Evolutionary conservation across 2,888 invertebrate genomes (phyloP).

Genomic region (Latrodectus hesperus): DNA sequence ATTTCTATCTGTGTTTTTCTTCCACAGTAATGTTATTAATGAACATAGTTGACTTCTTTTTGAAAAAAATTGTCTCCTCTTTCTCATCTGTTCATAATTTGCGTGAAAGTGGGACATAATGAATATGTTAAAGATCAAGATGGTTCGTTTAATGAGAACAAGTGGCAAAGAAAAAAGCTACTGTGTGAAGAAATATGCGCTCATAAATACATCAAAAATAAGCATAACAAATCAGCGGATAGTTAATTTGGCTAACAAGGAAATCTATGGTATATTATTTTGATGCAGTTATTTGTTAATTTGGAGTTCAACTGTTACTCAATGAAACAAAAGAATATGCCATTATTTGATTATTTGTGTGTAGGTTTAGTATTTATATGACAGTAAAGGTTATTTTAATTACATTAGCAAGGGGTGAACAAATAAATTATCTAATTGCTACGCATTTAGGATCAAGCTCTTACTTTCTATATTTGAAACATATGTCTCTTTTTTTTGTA

Average conservation of each 20-base stretch:
- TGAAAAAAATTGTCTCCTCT: too few species aligned
- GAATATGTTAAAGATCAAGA: conserved; percentile 39
- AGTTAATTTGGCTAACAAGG: conserved; percentile 4
- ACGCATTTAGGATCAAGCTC: too few species aligned
- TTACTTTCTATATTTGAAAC: too few species aligned
- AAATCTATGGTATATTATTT: conserved; percentile 3
- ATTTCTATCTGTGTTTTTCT: too few species aligned
- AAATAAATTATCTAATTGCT: neutral
- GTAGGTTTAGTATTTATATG: neutral
- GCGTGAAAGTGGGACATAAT: conserved; percentile 21
- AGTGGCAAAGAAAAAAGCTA: too few species aligned
- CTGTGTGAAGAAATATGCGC: too few species aligned
- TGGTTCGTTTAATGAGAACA: too few species aligned
- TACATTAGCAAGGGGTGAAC: neutral
- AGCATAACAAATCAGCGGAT: neutral
- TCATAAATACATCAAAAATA: neutral
- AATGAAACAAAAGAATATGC: conserved; percentile 29
- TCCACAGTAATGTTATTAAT: too few species aligned
- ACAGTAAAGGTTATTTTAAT: neutral
- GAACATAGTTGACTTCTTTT: too few species aligned
- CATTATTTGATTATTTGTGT: neutral
- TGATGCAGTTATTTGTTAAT: conserved; percentile 23
- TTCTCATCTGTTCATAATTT: conserved; percentile 12
- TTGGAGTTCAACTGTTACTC: conserved; percentile 18
- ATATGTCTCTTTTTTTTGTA: too few species aligned